Evolutionary conservation across 1,140 invertebrate genomes (phyloP).

Genomic region (Oppia nitens): DNA sequence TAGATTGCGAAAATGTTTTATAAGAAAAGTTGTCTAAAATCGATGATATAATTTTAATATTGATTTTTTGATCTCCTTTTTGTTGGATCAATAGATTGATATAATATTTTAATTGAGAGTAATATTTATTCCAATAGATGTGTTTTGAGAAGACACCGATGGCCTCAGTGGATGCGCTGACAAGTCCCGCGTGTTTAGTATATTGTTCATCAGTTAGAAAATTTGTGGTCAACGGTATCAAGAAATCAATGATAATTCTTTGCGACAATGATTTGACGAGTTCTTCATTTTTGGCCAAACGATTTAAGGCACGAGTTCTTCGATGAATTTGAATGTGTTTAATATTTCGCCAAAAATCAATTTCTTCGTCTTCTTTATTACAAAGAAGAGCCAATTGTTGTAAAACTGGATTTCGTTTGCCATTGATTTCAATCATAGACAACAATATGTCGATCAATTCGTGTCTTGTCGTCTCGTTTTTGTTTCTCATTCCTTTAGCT

Average conservation of each 20-base stretch:
- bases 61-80: conserved; percentile 57
- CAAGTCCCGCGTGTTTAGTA: conserved; percentile 50
- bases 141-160: conserved; percentile 52
- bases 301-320: conserved; percentile 54
- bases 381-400: conserved; percentile 51
- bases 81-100: conserved; percentile 48
- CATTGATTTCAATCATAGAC: conserved; percentile 35
- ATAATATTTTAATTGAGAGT: conserved; percentile 58
- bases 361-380: conserved; percentile 56
- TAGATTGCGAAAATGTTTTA: conserved; percentile 38
- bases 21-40: conserved; percentile 86
- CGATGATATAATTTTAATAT: conserved; percentile 53
- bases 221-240: conserved; percentile 59
- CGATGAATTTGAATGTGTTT: conserved; percentile 59
- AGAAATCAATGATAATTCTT: conserved; percentile 57
- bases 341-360: conserved; percentile 88
- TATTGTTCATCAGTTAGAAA: conserved; percentile 63
- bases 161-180: conserved; percentile 54
- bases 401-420: conserved; percentile 40
- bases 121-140: conserved; percentile 71
- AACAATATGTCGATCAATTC: conserved; percentile 60
- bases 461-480: conserved; percentile 35
- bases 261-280: conserved; percentile 39
- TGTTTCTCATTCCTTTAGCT: conserved; percentile 16
- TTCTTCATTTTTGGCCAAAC: conserved; percentile 32